Evolutionary conservation across 2,113 vertebrate genomes (phyloP).

Genomic region (Deroptyus accipitrinus): DNA sequence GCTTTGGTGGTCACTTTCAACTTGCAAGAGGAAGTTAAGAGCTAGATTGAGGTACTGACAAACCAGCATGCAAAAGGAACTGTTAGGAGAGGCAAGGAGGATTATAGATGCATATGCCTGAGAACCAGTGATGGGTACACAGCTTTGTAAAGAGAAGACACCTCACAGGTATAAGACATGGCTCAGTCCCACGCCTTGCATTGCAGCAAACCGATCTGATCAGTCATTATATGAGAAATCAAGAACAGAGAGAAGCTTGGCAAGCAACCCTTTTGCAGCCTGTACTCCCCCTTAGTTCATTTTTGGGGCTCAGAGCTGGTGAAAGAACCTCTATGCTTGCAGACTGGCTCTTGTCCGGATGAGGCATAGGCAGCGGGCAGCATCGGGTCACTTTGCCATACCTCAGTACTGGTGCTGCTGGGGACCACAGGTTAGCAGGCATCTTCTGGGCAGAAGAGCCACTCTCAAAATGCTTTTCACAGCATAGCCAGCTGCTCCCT

Average conservation of each 20-base stretch:
- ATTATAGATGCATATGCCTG: fast-evolving
- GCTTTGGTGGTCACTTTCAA: neutral
- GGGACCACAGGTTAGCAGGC: too few relatives aligned
- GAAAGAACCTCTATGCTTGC: fast-evolving
- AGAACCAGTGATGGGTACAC: fast-evolving
- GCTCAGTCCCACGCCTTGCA: neutral
- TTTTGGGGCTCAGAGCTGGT: neutral
- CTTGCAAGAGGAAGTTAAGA: neutral
- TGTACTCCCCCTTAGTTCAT: neutral
- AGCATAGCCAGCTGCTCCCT: fast-evolving
- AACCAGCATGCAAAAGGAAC: neutral
- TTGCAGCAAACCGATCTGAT: fast-evolving
- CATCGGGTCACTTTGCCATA: fast-evolving
- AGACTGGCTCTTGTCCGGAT: fast-evolving
- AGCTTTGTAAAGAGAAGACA: neutral
- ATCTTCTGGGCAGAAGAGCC: fast-evolving
- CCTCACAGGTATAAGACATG: fast-evolving
- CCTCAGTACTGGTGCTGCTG: neutral
- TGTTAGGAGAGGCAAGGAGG: neutral
- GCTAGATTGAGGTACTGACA: neutral
- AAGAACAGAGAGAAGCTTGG: neutral
- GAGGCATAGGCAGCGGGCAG: neutral
- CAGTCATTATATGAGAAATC: fast-evolving
- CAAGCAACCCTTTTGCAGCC: neutral
- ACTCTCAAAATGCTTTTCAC: fast-evolving